Conservation (phyloP, 2,888 invertebrate genomes). For the Drosophila quinaria region DNA sequence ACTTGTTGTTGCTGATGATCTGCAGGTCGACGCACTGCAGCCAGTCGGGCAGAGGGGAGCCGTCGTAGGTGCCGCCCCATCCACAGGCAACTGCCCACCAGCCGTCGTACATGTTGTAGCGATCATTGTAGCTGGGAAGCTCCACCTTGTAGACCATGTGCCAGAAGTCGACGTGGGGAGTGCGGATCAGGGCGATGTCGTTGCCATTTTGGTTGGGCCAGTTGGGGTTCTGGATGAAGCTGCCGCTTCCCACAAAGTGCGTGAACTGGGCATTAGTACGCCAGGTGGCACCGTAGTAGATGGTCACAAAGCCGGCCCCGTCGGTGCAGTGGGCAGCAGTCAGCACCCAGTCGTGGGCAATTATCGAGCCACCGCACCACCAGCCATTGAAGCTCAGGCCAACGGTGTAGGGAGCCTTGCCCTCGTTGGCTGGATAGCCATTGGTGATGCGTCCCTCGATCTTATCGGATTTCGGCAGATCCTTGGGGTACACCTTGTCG, state of each 20-base stretch:
- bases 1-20: constrained; percentile 77
- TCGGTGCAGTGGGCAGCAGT: constrained; percentile 82
- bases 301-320: constrained; percentile 54
- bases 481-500: constrained; percentile 46
- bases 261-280: constrained; percentile 65
- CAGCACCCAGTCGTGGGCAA: constrained; percentile 70
- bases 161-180: constrained; percentile 48
- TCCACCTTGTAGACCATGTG: constrained; percentile 29
- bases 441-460: constrained; percentile 33
- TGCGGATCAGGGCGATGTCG: constrained; percentile 64
- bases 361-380: constrained; percentile 81
- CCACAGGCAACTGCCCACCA: constrained; percentile 65
- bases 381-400: constrained; percentile 4
- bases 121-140: constrained; percentile 40
- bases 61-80: constrained; percentile 71
- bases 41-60: constrained; percentile 78
- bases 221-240: constrained; percentile 80
- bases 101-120: constrained; percentile 37
- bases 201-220: constrained; percentile 54
- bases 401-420: too few relatives aligned
- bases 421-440: too few relatives aligned
- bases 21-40: constrained; percentile 64
- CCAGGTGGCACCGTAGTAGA: constrained; percentile 72
- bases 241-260: constrained; percentile 56
- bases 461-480: constrained; percentile 39